Conservation (phyloP, 1,140 invertebrate species). For the Eriosoma lanigerum region DNA sequence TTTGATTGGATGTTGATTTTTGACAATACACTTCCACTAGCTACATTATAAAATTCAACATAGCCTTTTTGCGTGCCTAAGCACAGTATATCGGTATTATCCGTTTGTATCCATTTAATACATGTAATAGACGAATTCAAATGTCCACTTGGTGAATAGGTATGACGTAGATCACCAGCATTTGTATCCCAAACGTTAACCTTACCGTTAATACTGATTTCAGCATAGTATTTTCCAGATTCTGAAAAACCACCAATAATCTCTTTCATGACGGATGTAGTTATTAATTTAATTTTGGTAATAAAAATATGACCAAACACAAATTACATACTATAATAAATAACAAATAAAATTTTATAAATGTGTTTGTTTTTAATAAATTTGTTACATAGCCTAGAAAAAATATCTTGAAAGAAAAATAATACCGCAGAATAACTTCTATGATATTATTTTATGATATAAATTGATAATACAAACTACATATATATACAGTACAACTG, state of each 20-base stretch:
- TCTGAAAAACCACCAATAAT: conserved; percentile 18
- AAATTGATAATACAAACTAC: too few relatives aligned
- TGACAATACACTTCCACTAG: conserved; percentile 23
- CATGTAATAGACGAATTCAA: not conserved
- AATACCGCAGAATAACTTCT: not conserved
- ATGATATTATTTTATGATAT: not conserved
- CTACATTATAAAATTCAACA: conserved; percentile 38
- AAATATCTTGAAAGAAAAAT: not conserved
- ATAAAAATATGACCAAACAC: not conserved
- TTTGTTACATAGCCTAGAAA: conserved; percentile 34
- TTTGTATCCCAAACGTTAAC: conserved; percentile 41
- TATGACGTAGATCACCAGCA: conserved; percentile 22
- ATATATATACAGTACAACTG: too few relatives aligned
- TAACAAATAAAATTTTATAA: not conserved
- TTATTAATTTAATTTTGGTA: not conserved
- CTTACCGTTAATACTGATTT: conserved; percentile 36
- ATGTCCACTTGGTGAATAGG: conserved; percentile 41
- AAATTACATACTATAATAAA: conserved; percentile 3
- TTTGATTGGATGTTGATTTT: conserved; percentile 28
- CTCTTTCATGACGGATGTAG: conserved; percentile 7
- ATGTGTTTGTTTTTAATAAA: conserved; percentile 23
- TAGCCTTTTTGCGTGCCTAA: conserved; percentile 34
- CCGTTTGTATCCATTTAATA: conserved; percentile 23
- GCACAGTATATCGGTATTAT: conserved; percentile 26
- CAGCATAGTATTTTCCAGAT: conserved; percentile 39